These are phyloP conservation scores for Megaceryle maxima DNA, from an alignment of 2,113 vertebrate species.

Conservation along the genomic window DNA sequence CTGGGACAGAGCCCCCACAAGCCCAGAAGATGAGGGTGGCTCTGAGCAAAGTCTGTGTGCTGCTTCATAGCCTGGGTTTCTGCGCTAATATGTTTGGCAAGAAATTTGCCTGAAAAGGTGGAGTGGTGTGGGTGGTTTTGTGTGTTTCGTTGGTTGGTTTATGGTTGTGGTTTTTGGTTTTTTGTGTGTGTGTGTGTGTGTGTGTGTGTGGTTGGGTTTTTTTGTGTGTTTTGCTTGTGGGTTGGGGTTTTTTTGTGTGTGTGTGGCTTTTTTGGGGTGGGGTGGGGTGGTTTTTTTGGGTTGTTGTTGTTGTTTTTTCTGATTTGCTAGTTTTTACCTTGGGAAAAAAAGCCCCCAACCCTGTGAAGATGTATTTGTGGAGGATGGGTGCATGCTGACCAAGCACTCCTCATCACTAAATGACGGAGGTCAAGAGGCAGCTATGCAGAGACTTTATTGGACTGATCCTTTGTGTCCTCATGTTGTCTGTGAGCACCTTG, in stretches of 20 bases:
- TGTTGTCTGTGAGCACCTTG: not conserved
- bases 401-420: not conserved
- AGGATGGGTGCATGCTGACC: not conserved
- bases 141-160: too few relatives aligned
- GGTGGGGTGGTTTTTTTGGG: too few relatives aligned
- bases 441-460: not conserved
- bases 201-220: too few relatives aligned
- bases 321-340: not conserved
- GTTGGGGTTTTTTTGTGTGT: too few relatives aligned
- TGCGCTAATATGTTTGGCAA: not conserved
- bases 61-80: not conserved
- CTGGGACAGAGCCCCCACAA: accelerated
- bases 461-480: not conserved
- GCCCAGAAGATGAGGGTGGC: not conserved
- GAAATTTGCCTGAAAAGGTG: not conserved
- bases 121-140: not conserved
- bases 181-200: too few relatives aligned
- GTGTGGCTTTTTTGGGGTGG: too few relatives aligned
- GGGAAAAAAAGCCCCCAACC: not conserved
- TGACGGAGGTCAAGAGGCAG: not conserved
- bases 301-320: not conserved
- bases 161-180: too few relatives aligned
- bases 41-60: not conserved
- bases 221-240: too few relatives aligned
- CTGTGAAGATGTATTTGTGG: not conserved